Percentiles rank a stretch among this genome's conserved stretches.
Conservation (phyloP, 2,888 invertebrate genomes). For the Megaustenia siamemsis region DNA sequence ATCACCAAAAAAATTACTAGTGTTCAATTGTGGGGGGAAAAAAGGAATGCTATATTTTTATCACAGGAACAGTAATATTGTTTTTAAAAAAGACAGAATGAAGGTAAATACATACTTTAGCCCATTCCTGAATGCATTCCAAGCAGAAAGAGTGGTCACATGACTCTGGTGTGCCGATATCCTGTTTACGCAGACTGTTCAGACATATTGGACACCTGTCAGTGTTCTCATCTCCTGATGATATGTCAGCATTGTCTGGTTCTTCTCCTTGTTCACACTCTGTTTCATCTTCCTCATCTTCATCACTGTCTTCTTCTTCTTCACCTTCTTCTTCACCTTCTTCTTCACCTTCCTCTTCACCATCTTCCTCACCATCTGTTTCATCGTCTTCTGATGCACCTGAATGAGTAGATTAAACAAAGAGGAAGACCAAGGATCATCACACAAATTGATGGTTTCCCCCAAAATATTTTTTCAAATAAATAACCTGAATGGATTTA, state of each 20-base stretch:
- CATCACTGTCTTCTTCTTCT: slow-evolving; percentile 45
- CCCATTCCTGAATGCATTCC: slow-evolving; percentile 94
- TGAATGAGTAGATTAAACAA: no score
- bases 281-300: slow-evolving; percentile 57
- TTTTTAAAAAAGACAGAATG: not conserved
- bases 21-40: no score
- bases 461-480: no score
- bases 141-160: slow-evolving; percentile 95
- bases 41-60: no score
- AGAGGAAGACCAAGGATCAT: no score
- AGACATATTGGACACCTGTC: slow-evolving; percentile 91
- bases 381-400: slow-evolving; percentile 38
- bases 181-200: slow-evolving; percentile 87
- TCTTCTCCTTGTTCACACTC: slow-evolving; percentile 47
- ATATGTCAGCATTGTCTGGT: slow-evolving; percentile 54
- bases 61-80: no score
- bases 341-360: slow-evolving; percentile 4
- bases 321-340: slow-evolving; percentile 43
- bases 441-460: no score
- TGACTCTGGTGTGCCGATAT: slow-evolving; percentile 90
- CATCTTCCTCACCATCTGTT: slow-evolving; percentile 32
- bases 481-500: no score
- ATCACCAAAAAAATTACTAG: no score
- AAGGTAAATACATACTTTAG: slow-evolving; percentile 83
- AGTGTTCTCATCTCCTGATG: slow-evolving; percentile 64